Conservation (phyloP, 2,113 vertebrate genomes). For the Echinops telfairi region DNA sequence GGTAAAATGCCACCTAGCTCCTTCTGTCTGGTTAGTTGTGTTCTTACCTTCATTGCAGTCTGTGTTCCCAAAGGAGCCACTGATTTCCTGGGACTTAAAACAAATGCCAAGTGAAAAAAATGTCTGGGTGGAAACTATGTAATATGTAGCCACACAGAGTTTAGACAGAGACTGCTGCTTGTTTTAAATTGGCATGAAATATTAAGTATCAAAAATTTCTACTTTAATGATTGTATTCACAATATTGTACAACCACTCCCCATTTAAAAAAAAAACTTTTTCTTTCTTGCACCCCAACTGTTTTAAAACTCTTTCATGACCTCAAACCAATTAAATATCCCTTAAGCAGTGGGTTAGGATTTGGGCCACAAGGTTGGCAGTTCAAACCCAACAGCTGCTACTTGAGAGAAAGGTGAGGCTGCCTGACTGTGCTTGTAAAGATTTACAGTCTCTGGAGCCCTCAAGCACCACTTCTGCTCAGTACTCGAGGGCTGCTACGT, state of each 20-base stretch:
- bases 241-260: background rate
- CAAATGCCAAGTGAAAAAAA: background rate
- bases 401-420: no score
- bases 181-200: background rate
- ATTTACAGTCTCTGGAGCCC: no score
- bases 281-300: no score
- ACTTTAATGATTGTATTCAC: background rate
- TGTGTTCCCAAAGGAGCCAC: background rate
- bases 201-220: slow-evolving; percentile 3
- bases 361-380: no score
- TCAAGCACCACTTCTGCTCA: no score
- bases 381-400: no score
- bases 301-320: background rate
- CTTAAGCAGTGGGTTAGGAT: background rate
- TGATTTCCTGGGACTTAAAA: slow-evolving; percentile 13
- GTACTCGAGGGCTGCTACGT: no score
- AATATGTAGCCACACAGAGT: slow-evolving; percentile 26
- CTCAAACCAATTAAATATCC: background rate
- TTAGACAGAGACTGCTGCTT: background rate
- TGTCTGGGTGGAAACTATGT: background rate
- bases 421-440: no score
- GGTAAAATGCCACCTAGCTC: background rate
- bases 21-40: slow-evolving; percentile 1
- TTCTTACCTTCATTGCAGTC: background rate
- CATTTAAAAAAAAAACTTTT: no score